These are phyloP conservation scores for Cephus cinctus DNA, from an alignment of 1,140 invertebrate genomes.

Conservation along the genomic window DNA sequence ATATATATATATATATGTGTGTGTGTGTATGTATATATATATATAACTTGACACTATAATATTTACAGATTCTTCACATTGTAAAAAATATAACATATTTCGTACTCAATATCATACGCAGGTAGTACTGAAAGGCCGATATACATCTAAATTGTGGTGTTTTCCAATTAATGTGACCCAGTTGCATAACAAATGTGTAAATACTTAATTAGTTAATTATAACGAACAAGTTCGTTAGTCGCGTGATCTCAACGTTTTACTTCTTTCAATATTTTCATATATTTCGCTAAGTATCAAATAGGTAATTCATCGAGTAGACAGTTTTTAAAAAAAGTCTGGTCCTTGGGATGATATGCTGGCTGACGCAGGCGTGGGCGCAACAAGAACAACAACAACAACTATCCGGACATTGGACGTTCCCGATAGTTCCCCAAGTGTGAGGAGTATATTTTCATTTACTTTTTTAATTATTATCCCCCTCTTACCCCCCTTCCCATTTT, in stretches of 20 bases:
- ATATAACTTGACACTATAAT: constrained; percentile 50
- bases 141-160: constrained; percentile 51
- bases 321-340: constrained; percentile 27
- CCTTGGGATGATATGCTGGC: constrained; percentile 37
- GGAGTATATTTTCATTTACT: neutral
- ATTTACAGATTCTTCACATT: constrained; percentile 55
- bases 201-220: constrained; percentile 18
- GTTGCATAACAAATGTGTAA: constrained; percentile 26
- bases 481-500: no score
- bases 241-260: no score
- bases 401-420: constrained; percentile 1
- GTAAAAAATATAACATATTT: constrained; percentile 58
- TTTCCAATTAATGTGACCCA: constrained; percentile 29
- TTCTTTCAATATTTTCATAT: constrained; percentile 13
- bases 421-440: constrained; percentile 13
- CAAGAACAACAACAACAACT: neutral
- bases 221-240: constrained; percentile 1
- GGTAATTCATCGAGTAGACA: constrained; percentile 7
- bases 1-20: constrained; percentile 16
- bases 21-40: constrained; percentile 17
- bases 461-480: neutral
- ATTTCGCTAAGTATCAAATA: constrained; percentile 12
- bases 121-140: constrained; percentile 55
- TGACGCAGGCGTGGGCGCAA: constrained; percentile 10
- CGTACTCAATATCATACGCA: constrained; percentile 54